A percentile compares a stretch with the other conserved stretches of the same genome.
phyloP scores from a whole-genome alignment of 2,797 vertebrate species.

The Acanthopagrus latus region DNA sequence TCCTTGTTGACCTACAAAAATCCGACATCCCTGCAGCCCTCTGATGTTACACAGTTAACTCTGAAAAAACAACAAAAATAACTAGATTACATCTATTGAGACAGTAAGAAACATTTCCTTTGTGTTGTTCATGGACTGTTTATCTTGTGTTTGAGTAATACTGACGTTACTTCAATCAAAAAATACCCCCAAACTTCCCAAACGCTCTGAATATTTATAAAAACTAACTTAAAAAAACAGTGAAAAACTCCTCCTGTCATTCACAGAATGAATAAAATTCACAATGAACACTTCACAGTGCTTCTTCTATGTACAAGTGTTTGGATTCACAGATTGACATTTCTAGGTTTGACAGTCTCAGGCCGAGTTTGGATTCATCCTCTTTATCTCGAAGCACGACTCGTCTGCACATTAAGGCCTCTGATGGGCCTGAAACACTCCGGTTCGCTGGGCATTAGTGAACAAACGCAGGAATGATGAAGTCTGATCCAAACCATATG shows the following conservation, averaged over 20 bases:
- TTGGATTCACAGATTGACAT: constrained; percentile 4
- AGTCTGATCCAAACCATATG: constrained; percentile 80
- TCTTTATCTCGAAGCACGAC: constrained; percentile 57
- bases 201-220: constrained; percentile 19
- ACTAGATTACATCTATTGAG: background rate
- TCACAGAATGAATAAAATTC: constrained; percentile 87
- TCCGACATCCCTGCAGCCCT: too few species aligned
- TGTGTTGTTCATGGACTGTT: background rate
- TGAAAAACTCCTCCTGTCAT: constrained; percentile 73
- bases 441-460: constrained; percentile 60
- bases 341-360: constrained; percentile 2
- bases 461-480: constrained; percentile 67
- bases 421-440: constrained; percentile 70
- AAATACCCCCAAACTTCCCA: background rate
- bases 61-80: constrained; percentile 30
- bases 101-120: constrained; percentile 1
- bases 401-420: constrained; percentile 61
- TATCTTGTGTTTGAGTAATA: constrained; percentile 19
- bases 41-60: background rate
- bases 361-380: constrained; percentile 29
- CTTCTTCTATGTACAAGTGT: constrained; percentile 27
- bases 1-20: too few species aligned
- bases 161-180: constrained; percentile 25
- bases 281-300: constrained; percentile 43
- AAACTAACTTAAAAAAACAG: constrained; percentile 44